Evolutionary conservation across 2,888 invertebrate species (phyloP).

Genomic region (Drosophila greeni): DNA sequence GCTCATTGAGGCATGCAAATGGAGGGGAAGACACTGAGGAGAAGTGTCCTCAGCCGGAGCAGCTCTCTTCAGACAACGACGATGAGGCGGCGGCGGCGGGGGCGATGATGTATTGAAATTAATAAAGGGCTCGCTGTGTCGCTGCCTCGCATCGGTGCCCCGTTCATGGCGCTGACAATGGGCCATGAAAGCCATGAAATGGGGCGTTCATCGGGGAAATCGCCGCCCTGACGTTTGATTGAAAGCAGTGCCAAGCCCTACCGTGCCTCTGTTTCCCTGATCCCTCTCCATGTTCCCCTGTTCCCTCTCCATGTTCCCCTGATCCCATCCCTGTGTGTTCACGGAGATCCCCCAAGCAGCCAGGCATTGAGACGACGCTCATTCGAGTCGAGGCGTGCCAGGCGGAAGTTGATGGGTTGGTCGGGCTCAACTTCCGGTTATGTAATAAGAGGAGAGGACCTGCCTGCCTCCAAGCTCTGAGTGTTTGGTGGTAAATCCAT

Average conservation of each 20-base stretch:
- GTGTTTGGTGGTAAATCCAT: neutral
- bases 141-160: constrained; percentile 17
- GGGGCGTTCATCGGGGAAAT: constrained; percentile 31
- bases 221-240: constrained; percentile 50
- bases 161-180: constrained; percentile 57
- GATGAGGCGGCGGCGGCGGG: neutral
- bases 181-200: constrained; percentile 58
- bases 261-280: no score
- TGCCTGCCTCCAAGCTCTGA: neutral
- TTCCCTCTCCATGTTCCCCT: neutral
- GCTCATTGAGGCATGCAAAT: constrained; percentile 39
- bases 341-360: constrained; percentile 20
- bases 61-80: constrained; percentile 3
- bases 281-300: no score
- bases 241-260: constrained; percentile 31
- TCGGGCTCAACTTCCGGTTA: constrained; percentile 58
- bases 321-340: constrained; percentile 10
- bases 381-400: constrained; percentile 52
- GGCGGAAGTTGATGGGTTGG: constrained; percentile 61
- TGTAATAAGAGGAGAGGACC: no score
- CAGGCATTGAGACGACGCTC: constrained; percentile 20
- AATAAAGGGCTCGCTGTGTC: constrained; percentile 62
- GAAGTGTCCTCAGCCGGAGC: constrained; percentile 53
- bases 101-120: constrained; percentile 65
- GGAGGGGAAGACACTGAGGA: constrained; percentile 14